Conservation (phyloP, 2,888 invertebrate genomes). For the Sympetrum striolatum region DNA sequence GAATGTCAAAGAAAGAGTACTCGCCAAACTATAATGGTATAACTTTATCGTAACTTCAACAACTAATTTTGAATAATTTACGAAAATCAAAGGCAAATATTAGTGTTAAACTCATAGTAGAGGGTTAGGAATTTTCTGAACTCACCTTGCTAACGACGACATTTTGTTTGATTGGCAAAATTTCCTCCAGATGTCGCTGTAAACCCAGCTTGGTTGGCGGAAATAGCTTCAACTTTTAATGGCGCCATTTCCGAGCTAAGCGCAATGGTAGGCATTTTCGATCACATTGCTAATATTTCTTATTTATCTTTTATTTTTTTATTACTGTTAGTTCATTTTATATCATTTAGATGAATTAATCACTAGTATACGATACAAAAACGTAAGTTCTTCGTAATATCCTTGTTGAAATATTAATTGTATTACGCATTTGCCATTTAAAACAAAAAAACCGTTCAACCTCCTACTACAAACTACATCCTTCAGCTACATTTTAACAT, state of each 20-base stretch:
- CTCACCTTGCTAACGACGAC: conserved; percentile 32
- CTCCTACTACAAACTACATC: no score
- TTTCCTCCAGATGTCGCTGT: neutral
- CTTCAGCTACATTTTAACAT: no score
- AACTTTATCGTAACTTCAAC: neutral
- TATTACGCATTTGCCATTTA: no score
- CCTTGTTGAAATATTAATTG: no score
- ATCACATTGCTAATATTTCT: no score
- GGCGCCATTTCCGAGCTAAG: neutral
- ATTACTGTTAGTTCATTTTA: no score
- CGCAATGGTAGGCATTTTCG: no score
- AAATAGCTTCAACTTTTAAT: neutral
- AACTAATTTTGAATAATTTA: neutral
- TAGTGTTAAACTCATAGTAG: neutral
- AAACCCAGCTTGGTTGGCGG: neutral
- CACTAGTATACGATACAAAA: no score
- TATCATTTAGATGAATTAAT: no score
- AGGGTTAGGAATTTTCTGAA: neutral
- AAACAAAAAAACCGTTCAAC: no score
- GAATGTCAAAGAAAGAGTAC: neutral
- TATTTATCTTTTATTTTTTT: no score
- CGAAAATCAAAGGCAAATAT: neutral
- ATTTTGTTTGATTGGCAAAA: neutral
- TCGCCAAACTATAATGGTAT: neutral
- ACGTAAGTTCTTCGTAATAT: no score